Evolutionary conservation across 2,888 invertebrate genomes (phyloP).

Genomic region (Lottia gigantea): DNA sequence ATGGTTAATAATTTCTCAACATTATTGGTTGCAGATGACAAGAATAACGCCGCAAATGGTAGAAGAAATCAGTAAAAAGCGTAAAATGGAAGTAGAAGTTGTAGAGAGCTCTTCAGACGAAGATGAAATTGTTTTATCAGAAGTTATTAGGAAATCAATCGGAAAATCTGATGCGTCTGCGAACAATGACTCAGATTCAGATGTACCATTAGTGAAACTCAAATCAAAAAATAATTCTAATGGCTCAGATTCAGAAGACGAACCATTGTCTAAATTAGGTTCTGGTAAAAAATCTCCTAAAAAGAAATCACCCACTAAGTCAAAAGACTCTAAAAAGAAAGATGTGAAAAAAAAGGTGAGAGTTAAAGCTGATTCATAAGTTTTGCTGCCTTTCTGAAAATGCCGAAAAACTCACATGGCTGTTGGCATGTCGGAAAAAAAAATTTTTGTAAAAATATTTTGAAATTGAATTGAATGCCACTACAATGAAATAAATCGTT

Average conservation of each 20-base stretch:
- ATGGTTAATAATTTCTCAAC: not conserved
- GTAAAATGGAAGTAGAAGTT: constrained; percentile 25
- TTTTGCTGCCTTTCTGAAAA: no score
- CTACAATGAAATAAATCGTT: not conserved
- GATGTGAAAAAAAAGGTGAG: no score
- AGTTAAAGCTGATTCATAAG: no score
- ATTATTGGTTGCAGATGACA: constrained; percentile 42
- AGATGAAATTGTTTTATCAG: constrained; percentile 3
- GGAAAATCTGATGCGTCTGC: not conserved
- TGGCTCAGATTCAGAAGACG: not conserved
- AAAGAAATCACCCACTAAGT: constrained; percentile 16
- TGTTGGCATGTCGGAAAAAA: no score
- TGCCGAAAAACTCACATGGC: no score
- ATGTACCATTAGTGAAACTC: constrained; percentile 47
- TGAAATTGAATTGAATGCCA: no score
- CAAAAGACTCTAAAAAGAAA: no score
- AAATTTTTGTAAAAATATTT: no score
- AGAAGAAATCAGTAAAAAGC: constrained; percentile 40
- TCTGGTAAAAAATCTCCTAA: constrained; percentile 13
- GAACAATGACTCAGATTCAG: constrained; percentile 38
- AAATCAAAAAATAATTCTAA: constrained; percentile 13
- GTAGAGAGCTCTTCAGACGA: not conserved
- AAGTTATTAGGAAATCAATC: not conserved
- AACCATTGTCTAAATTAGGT: constrained; percentile 1
- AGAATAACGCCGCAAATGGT: constrained; percentile 46